Evolutionary conservation across 2,797 vertebrate genomes (phyloP), one percentile per base, ranked within the genome.

Genomic region (Labroides dimidiatus): DNA sequence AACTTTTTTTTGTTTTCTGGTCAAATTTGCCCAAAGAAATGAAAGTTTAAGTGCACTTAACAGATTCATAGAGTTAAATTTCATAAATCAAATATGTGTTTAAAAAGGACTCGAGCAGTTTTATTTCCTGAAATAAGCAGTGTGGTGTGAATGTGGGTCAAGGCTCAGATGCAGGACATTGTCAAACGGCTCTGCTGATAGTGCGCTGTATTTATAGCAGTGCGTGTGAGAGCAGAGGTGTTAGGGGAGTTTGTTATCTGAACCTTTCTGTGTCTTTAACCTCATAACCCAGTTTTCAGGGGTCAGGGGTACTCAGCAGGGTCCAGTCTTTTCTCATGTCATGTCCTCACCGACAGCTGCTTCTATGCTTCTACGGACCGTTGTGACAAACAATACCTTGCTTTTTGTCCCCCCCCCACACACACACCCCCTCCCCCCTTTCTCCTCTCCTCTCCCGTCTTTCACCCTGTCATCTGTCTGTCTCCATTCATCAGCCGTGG

Each of bases 231-330:
- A 58, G 73, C 41, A 4, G 85, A 80, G 76, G 86, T 86, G 82
- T 82, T 74, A 69, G 72, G 78, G 80, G 83, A 86, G 81, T 64
- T 52, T 64, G 78, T 86, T 87, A 85, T 88, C 76, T 60, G 78
- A 90, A 81, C 78, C 81, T 73, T 65, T 83, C 59, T 84, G 81
- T 88, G 71, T 90, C 84, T 87, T 78, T 91, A 90, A 93, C 93
- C 90, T 91, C 90, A 87, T 92, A 91, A 90, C 91, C 93, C 71
- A 90, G 75, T 92, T 93, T 64, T 82, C 65, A 2, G 54, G 27
- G 80, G 88, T 85, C 84, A 72, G 65, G 51, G 87, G 81, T 77
- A 49, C 24, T 33, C 82, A 52, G 75, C 65, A 20, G 72, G 81
- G 78, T 65, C 81, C 37, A 14, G 4, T 59, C 52, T 57, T 43